Evolutionary conservation across 2,113 vertebrate species (phyloP).

Genomic region (Nothocercus julius): DNA sequence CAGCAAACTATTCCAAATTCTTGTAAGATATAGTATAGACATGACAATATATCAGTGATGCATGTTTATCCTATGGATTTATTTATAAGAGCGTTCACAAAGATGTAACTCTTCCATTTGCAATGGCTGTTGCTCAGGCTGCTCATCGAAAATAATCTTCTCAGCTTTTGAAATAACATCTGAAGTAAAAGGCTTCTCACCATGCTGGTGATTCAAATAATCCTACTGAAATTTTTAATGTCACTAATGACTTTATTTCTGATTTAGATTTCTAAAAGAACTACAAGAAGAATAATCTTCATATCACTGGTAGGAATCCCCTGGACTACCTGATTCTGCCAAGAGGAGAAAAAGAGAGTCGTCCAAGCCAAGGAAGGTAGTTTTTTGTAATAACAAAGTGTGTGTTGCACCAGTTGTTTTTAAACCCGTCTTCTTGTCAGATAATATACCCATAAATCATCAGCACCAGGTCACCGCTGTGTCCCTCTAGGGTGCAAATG

Average conservation of each 20-base stretch:
- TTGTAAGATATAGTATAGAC: background rate
- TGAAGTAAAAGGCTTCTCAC: background rate
- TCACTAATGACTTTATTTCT: conserved; percentile 12
- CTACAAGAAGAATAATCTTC: background rate
- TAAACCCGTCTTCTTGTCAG: conserved; percentile 61
- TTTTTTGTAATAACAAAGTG: conserved; percentile 26
- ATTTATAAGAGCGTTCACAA: background rate
- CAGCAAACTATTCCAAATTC: conserved; percentile 4
- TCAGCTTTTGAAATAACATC: background rate
- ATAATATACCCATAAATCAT: conserved; percentile 69
- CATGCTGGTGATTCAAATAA: background rate
- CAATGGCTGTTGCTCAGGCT: background rate
- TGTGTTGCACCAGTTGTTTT: conserved; percentile 31
- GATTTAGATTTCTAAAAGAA: background rate
- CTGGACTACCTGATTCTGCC: background rate
- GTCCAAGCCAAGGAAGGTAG: background rate
- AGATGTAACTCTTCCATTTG: background rate
- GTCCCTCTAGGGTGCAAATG: conserved; percentile 41
- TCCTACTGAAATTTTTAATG: background rate
- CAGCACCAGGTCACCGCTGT: conserved; percentile 51
- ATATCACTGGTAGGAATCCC: background rate
- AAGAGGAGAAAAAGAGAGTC: background rate
- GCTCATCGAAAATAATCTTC: conserved; percentile 22
- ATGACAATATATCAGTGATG: background rate
- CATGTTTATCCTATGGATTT: background rate